These are phyloP conservation scores for Atlantisia rogersi DNA, from an alignment of 2,113 vertebrate species.

Conservation along the genomic window DNA sequence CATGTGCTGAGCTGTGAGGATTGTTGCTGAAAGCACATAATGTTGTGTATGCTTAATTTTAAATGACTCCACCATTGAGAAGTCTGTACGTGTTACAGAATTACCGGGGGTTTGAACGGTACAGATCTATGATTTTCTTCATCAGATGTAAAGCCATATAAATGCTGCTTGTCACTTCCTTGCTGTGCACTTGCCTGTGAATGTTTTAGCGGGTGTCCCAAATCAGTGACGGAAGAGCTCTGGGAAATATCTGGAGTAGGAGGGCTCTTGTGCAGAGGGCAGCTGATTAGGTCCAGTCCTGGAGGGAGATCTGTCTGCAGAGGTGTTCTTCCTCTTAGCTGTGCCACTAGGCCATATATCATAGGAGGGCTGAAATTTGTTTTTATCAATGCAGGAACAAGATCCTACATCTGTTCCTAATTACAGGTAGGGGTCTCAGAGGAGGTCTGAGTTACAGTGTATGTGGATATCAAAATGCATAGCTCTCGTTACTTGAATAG, in stretches of 20 bases:
- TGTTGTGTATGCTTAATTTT: slow-evolving; percentile 1
- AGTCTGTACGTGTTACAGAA: background rate
- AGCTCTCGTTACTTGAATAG: slow-evolving; percentile 53
- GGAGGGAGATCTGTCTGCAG: background rate
- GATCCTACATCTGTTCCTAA: slow-evolving; percentile 68
- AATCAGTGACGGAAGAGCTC: background rate
- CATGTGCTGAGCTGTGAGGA: background rate
- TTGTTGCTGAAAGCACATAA: background rate
- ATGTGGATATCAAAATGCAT: slow-evolving; percentile 61
- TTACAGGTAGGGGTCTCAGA: slow-evolving; percentile 65
- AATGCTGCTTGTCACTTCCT: background rate
- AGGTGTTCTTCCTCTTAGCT: background rate
- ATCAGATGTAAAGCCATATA: background rate
- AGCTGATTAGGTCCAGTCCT: background rate
- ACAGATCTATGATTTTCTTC: background rate
- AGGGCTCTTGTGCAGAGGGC: background rate
- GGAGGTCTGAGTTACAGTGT: slow-evolving; percentile 39
- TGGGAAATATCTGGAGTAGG: background rate
- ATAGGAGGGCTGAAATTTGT: slow-evolving; percentile 43
- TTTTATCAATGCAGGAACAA: slow-evolving; percentile 66
- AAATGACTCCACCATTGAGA: background rate
- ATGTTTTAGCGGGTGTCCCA: background rate
- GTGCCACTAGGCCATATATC: background rate
- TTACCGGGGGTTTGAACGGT: background rate
- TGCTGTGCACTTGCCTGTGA: background rate